These are phyloP conservation scores for Rana temporaria DNA, from an alignment of 2,113 vertebrate genomes.

Conservation along the genomic window DNA sequence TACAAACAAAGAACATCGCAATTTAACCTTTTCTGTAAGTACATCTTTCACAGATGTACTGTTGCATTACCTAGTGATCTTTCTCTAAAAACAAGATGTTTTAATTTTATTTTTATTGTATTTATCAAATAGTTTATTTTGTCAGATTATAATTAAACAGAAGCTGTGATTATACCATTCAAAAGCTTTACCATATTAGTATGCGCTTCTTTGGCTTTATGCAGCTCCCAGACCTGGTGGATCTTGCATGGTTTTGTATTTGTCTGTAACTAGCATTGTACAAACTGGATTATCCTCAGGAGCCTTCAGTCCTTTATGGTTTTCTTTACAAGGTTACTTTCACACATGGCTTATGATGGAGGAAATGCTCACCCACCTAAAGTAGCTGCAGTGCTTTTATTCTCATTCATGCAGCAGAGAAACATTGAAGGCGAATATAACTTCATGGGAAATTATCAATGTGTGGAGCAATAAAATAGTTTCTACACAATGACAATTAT, in stretches of 20 bases:
- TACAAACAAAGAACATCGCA: background rate
- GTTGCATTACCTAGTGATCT: background rate
- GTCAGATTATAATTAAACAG: conserved; percentile 15
- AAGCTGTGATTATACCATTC: conserved; percentile 54
- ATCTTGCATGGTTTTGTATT: conserved; percentile 23
- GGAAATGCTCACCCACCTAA: conserved; percentile 30
- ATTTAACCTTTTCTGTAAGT: background rate
- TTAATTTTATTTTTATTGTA: background rate
- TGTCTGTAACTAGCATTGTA: conserved; percentile 33
- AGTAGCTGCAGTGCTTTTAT: conserved; percentile 28
- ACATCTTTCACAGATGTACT: background rate
- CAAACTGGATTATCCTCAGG: conserved; percentile 34
- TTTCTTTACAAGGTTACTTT: conserved; percentile 60
- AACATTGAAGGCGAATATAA: background rate
- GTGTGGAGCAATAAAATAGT: background rate
- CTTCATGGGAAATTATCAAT: background rate
- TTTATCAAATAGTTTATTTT: background rate
- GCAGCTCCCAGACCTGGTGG: background rate
- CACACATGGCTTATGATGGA: conserved; percentile 59
- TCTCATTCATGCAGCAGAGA: background rate
- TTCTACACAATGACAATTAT: background rate
- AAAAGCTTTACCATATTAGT: conserved; percentile 4
- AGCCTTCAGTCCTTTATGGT: conserved; percentile 59
- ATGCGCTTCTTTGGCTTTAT: conserved; percentile 12
- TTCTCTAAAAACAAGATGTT: background rate